Conservation (phyloP, 2,113 vertebrate species). For the Pavo muticus region DNA sequence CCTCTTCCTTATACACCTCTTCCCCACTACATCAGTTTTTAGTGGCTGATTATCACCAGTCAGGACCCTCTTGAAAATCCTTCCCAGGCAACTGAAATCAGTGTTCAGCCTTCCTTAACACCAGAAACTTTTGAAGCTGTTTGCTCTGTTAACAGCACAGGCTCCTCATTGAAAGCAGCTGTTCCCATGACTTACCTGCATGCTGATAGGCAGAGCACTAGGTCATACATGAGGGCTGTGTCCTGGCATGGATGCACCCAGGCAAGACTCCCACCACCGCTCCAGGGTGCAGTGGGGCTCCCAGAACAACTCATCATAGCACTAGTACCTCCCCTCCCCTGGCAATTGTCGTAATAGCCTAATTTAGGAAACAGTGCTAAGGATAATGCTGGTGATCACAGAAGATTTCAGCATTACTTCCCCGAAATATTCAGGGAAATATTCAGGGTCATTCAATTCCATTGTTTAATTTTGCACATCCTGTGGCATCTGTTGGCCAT, state of each 20-base stretch:
- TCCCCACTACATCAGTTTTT: not conserved
- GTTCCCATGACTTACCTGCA: rapidly evolving
- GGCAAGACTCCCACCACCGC: not conserved
- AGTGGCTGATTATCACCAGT: not conserved
- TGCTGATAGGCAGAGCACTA: not conserved
- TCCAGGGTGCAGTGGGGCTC: rapidly evolving
- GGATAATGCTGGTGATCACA: rapidly evolving
- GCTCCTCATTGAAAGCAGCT: not conserved
- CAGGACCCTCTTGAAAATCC: not conserved
- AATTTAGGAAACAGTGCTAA: not conserved
- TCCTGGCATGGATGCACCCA: rapidly evolving
- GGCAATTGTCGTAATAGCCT: not conserved
- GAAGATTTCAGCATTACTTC: not conserved
- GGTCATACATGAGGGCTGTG: not conserved
- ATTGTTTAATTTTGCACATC: not conserved
- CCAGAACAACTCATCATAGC: not conserved
- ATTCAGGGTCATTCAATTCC: not conserved
- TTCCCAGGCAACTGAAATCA: not conserved
- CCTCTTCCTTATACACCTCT: not conserved
- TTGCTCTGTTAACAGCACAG: not conserved
- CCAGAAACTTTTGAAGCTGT: not conserved
- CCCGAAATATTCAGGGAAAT: not conserved
- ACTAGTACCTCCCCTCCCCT: not conserved
- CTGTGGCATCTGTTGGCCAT: rapidly evolving
- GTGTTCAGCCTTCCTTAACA: not conserved